These are phyloP conservation scores for Luffia ferchaultella DNA, from an alignment of 2,888 invertebrate species.

Conservation along the genomic window DNA sequence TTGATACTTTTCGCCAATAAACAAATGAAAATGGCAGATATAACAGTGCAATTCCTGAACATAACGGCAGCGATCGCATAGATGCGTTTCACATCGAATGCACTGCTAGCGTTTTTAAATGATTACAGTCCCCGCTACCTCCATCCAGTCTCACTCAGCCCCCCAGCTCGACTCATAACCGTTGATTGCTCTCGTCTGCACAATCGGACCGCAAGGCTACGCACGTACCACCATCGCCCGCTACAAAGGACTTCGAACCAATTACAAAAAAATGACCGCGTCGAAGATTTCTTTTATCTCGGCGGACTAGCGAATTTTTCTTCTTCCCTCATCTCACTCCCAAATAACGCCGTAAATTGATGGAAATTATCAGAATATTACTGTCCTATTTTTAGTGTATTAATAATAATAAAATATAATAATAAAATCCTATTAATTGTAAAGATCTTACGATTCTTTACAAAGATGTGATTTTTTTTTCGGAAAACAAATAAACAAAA, in stretches of 20 bases:
- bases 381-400: too few species aligned
- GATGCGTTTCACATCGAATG: conserved; percentile 52
- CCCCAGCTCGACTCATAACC: conserved; percentile 27
- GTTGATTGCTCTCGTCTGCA: conserved; percentile 44
- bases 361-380: conserved; percentile 1
- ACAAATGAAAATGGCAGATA: too few species aligned
- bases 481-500: conserved; percentile 4
- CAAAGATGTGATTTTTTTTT: conserved; percentile 12
- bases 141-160: conserved; percentile 12
- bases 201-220: conserved; percentile 36
- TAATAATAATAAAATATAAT: too few species aligned
- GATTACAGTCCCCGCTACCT: conserved; percentile 24
- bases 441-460: too few species aligned
- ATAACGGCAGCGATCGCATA: conserved; percentile 50
- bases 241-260: conserved; percentile 47
- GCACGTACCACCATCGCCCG: conserved; percentile 31
- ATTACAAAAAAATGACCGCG: conserved; percentile 36
- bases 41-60: too few species aligned
- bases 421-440: too few species aligned
- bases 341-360: background rate
- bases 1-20: too few species aligned
- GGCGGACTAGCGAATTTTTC: conserved; percentile 21
- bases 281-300: conserved; percentile 45
- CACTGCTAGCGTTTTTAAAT: conserved; percentile 43
- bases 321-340: conserved; percentile 4